Percentiles rank a stretch among this genome's conserved stretches.
These are phyloP conservation scores for Trinectes maculatus DNA, from an alignment of 2,113 vertebrate species.

Conservation along the genomic window DNA sequence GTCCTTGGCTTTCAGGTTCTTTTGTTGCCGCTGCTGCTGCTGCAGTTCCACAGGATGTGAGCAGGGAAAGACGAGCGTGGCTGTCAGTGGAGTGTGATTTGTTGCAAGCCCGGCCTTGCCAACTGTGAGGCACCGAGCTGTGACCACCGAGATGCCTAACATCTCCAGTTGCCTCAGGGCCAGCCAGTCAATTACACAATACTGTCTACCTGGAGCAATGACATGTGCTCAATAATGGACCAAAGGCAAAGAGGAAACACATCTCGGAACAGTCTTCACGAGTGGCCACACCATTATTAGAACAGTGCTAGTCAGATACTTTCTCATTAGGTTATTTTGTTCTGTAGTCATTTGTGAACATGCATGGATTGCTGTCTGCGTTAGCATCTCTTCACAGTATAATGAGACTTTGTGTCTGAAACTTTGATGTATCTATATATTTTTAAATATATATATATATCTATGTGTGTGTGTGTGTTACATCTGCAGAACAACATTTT, in stretches of 20 bases:
- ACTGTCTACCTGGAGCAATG: slow-evolving; percentile 70
- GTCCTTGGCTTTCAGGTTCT: slow-evolving; percentile 44
- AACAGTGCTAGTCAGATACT: slow-evolving; percentile 27
- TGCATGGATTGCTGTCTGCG: not conserved
- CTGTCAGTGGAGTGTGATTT: slow-evolving; percentile 74
- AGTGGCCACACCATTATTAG: slow-evolving; percentile 16
- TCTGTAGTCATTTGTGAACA: slow-evolving; percentile 14
- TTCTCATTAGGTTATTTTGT: slow-evolving; percentile 11
- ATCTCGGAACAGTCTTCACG: slow-evolving; percentile 33
- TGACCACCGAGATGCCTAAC: slow-evolving; percentile 75
- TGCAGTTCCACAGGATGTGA: slow-evolving; percentile 57
- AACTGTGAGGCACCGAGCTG: slow-evolving; percentile 77
- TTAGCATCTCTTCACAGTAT: not conserved
- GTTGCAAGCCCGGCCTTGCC: slow-evolving; percentile 76
- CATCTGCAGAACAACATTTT: slow-evolving; percentile 32
- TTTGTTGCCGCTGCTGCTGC: slow-evolving; percentile 61
- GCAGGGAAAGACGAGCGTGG: slow-evolving; percentile 53
- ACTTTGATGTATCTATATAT: no score
- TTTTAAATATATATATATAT: no score
- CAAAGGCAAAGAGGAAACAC: slow-evolving; percentile 48
- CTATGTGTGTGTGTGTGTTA: no score
- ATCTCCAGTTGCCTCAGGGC: slow-evolving; percentile 77
- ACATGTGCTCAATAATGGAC: slow-evolving; percentile 70
- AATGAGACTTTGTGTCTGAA: not conserved
- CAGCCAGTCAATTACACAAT: slow-evolving; percentile 80